phyloP scores from a whole-genome alignment of 2,888 invertebrate species.

The Hyposoter didymator region DNA sequence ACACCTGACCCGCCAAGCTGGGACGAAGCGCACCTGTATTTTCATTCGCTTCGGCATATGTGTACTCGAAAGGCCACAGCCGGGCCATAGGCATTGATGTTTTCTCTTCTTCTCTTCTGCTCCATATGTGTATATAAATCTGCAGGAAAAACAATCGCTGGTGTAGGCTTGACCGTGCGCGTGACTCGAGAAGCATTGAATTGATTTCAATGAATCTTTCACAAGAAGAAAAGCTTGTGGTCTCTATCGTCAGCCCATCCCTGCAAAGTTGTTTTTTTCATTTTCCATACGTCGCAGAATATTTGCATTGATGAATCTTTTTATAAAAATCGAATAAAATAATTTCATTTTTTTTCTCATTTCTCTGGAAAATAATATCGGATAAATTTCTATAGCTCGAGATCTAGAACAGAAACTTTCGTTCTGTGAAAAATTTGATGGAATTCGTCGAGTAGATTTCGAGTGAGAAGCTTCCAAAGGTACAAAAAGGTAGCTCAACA shows the following conservation, averaged over 20 bases:
- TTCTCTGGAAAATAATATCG: neutral
- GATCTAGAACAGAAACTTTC: neutral
- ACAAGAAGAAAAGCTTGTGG: neutral
- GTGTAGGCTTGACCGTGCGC: neutral
- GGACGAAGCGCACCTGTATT: conserved; percentile 33
- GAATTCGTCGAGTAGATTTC: neutral
- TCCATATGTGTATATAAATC: conserved; percentile 3
- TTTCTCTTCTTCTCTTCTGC: neutral
- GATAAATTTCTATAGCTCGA: neutral
- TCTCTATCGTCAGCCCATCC: neutral
- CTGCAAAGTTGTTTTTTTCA: neutral
- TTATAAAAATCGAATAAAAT: neutral
- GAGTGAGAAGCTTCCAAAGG: neutral
- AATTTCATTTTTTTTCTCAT: neutral
- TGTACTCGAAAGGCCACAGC: neutral
- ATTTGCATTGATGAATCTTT: neutral
- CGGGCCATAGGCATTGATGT: conserved; percentile 8
- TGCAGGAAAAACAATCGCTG: neutral
- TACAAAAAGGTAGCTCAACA: neutral
- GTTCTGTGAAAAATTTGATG: neutral
- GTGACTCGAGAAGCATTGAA: neutral
- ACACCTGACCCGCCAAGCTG: conserved; percentile 60
- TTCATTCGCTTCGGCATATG: conserved; percentile 30
- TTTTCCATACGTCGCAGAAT: neutral
- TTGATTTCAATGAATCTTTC: neutral